Evolutionary conservation across 2,797 vertebrate genomes (phyloP).

Genomic region (Schizothorax lantsangensis): DNA sequence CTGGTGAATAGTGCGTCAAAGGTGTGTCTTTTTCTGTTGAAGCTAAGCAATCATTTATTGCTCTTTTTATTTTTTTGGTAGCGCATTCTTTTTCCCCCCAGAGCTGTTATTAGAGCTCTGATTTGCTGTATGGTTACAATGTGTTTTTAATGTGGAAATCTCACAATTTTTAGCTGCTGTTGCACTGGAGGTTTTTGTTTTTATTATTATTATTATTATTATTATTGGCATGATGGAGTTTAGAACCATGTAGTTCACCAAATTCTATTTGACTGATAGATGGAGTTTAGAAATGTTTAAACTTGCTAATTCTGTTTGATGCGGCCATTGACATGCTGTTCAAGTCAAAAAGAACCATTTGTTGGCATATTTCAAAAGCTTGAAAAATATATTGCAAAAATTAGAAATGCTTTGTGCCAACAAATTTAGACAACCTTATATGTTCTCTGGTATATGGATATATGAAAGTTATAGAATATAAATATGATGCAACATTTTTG

Average conservation of each 20-base stretch:
- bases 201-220: conserved; percentile 59
- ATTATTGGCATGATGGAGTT: conserved; percentile 56
- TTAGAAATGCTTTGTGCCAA: conserved; percentile 54
- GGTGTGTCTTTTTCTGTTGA: conserved; percentile 66
- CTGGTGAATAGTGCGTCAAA: conserved; percentile 50
- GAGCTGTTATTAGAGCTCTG: conserved; percentile 60
- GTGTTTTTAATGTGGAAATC: conserved; percentile 38
- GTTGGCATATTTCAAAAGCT: conserved; percentile 33
- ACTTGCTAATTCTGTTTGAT: conserved; percentile 19
- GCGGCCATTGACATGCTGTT: conserved; percentile 4
- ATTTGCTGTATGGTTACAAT: conserved; percentile 75
- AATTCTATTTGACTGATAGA: conserved; percentile 29
- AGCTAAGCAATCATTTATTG: conserved; percentile 55
- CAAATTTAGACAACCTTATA: conserved; percentile 38
- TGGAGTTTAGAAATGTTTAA: conserved; percentile 39
- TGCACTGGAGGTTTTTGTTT: conserved; percentile 74
- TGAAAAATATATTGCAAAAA: conserved; percentile 48
- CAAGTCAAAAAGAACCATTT: conserved; percentile 6
- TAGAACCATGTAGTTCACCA: conserved; percentile 40
- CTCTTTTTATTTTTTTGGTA: conserved; percentile 52
- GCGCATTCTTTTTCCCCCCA: conserved; percentile 51
- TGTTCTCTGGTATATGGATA: conserved; percentile 25
- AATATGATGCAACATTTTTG: conserved; percentile 21
- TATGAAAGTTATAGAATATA: background rate
- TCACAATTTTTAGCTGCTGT: conserved; percentile 70